These are phyloP conservation scores for Phymastichus coffea DNA, from an alignment of 1,140 invertebrate genomes.

Conservation along the genomic window DNA sequence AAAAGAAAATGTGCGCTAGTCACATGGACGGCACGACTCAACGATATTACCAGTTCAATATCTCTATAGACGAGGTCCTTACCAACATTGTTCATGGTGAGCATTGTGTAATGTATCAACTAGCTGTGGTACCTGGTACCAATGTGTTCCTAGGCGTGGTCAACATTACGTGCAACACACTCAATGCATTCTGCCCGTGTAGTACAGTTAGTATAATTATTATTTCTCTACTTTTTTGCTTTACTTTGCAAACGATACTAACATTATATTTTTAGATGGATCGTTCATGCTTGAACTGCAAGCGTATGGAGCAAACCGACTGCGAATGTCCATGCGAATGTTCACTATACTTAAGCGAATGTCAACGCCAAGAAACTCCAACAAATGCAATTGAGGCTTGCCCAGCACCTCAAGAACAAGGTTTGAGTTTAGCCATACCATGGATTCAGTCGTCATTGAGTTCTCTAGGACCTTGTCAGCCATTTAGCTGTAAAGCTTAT, in stretches of 20 bases:
- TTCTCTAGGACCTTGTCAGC: conserved; percentile 64
- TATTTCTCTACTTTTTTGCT: too few species aligned
- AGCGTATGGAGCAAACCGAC: conserved; percentile 90
- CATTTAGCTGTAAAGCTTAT: conserved; percentile 79
- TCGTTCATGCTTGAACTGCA: conserved; percentile 86
- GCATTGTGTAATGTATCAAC: conserved; percentile 86
- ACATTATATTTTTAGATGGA: conserved; percentile 64
- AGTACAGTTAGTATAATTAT: conserved; percentile 71
- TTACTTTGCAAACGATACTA: too few species aligned
- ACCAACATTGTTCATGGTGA: conserved; percentile 86
- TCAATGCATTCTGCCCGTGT: conserved; percentile 87
- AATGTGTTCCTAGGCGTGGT: conserved; percentile 88
- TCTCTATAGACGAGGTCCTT: conserved; percentile 70
- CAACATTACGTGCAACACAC: conserved; percentile 75
- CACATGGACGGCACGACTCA: conserved; percentile 75
- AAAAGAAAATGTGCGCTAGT: conserved; percentile 80
- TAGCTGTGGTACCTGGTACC: conserved; percentile 77
- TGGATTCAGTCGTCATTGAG: conserved; percentile 42
- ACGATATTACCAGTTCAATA: conserved; percentile 80
- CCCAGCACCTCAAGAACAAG: conserved; percentile 47
- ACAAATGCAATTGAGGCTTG: conserved; percentile 42
- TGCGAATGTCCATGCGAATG: conserved; percentile 96
- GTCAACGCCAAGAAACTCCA: conserved; percentile 37
- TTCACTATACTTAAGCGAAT: conserved; percentile 66
- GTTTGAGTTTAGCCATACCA: conserved; percentile 39